Conservation (phyloP, 2,888 invertebrate species). For the Eristalis tenax region DNA sequence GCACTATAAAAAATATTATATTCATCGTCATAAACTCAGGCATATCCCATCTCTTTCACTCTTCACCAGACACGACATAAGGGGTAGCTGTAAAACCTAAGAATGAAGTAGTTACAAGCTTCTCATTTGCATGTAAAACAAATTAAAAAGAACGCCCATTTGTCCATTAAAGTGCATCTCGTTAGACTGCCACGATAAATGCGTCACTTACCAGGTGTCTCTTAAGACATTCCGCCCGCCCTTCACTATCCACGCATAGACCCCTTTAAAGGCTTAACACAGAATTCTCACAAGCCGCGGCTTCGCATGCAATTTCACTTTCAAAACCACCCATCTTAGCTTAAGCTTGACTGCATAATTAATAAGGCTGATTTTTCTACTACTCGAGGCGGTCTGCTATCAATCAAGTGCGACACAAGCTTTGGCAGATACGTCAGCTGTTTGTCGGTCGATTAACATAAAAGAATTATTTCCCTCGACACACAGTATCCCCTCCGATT, state of each 20-base stretch:
- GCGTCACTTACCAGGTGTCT: background rate
- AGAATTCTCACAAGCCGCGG: too few relatives aligned
- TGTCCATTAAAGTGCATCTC: too few relatives aligned
- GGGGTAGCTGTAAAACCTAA: too few relatives aligned
- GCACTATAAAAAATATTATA: too few relatives aligned
- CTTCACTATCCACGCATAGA: background rate
- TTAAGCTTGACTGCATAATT: conserved; percentile 6
- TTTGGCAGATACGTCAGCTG: background rate
- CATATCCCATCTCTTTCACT: too few relatives aligned
- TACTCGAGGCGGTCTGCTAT: background rate
- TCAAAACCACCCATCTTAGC: background rate
- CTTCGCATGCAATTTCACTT: background rate
- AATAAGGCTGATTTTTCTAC: background rate
- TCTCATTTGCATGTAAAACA: too few relatives aligned
- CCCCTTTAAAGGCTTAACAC: background rate
- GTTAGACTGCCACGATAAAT: background rate
- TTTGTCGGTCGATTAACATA: background rate
- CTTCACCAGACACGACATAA: too few relatives aligned
- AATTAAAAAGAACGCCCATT: too few relatives aligned
- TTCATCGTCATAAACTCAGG: too few relatives aligned
- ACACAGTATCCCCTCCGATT: background rate
- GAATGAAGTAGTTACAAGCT: too few relatives aligned
- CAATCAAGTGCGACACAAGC: too few relatives aligned
- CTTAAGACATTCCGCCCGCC: background rate
- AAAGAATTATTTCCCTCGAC: background rate